Evolutionary conservation across 2,113 vertebrate species (phyloP), one percentile per base, ranked within the genome.

Genomic region (Oxyruncus cristatus): DNA sequence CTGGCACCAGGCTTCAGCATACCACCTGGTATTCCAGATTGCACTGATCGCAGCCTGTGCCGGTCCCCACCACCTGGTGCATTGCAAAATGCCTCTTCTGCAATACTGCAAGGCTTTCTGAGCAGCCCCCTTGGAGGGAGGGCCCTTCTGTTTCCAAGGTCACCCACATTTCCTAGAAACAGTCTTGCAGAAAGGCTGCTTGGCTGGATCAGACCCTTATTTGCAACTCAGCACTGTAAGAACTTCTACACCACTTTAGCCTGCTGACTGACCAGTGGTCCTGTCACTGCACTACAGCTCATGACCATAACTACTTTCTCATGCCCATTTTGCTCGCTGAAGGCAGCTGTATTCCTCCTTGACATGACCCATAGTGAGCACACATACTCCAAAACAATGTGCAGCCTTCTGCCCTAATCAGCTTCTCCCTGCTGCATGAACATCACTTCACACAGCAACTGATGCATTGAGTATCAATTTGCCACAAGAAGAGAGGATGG

Each of bases 21-120:
- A 85, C 96, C 96, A 97, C 95, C 95, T 97, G 96, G 85, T 93
- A 96, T 68, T 96, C 95, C 96, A 97, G 96, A 97, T 96, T 97
- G 96, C 88, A 85, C 71, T 49, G 88, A 96, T 89, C n/a, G 85
- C 85, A 93, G 95, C 74, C 94, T 76, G 85, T 56, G 90, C 92
- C 85, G 78, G 90, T 95, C 75, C 84, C 71, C 82, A 95, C 96
- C 96, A 93, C 94, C 94, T 92, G 95, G 85, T 90, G 53, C 71
- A 89, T 76, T 76, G 58, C 85, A 93, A 62, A 94, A 89, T 76
- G 88, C 78, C 78, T 94, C 75, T 94, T 82, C 88, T 92, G 82
- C 88, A 95, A 19, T 50, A 90, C 74, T 90, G 82, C 90, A 93
- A 92, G 75, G 71, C 66, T 94, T 90, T 89, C 70, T 56, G 44